phyloP scores from a whole-genome alignment of 2,113 vertebrate genomes.

The Tyrannus savana region DNA sequence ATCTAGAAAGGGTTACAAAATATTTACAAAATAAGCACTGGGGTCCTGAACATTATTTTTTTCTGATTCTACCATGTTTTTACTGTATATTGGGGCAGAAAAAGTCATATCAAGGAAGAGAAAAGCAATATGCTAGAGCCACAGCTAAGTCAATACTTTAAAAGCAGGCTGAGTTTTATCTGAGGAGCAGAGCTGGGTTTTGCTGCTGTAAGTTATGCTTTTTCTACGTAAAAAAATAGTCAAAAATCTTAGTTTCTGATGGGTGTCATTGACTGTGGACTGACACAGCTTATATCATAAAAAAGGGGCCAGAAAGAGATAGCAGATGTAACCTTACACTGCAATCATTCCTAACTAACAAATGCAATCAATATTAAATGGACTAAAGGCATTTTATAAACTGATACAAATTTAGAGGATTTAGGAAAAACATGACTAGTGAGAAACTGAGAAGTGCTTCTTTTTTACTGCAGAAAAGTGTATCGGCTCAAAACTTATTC shows the following conservation, averaged over 20 bases:
- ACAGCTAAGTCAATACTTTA: neutral
- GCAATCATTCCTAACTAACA: neutral
- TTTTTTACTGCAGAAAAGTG: neutral
- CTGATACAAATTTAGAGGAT: neutral
- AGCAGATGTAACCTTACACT: neutral
- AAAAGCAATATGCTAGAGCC: neutral
- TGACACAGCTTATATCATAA: neutral
- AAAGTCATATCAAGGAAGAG: neutral
- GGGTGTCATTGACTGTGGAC: neutral
- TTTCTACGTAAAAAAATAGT: neutral
- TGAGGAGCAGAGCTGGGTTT: neutral
- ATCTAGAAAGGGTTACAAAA: neutral
- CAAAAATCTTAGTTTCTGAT: neutral
- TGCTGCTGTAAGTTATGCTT: neutral
- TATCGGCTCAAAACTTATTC: conserved; percentile 6
- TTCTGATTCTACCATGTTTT: neutral
- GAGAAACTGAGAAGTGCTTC: conserved; percentile 29
- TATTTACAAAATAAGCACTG: neutral
- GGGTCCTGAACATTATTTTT: neutral
- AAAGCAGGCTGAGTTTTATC: neutral
- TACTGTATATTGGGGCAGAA: neutral
- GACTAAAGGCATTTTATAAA: conserved; percentile 8
- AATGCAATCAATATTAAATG: neutral
- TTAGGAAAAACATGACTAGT: conserved; percentile 14
- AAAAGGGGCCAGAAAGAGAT: neutral